Evolutionary conservation across 2,888 invertebrate genomes (phyloP), one percentile per base, ranked within the genome.

Genomic region (Miltochrista miniata): DNA sequence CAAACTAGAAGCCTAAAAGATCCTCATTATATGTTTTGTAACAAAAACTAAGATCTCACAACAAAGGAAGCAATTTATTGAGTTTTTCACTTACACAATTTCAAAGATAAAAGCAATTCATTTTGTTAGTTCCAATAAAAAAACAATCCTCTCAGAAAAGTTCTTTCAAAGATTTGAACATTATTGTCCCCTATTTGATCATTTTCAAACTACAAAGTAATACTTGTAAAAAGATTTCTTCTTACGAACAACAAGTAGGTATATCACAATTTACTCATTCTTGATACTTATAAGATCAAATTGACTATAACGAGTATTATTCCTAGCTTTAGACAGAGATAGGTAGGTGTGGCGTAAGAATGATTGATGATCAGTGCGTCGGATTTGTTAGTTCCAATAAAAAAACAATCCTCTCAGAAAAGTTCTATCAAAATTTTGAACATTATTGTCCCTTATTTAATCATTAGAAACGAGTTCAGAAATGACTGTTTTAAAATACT

Each of bases 351-450:
- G 48, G 59, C 60, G 60, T 51, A 55, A 56, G 61, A 60, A 71
- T 84, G 86, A 88, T 86, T 84, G 84, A 87, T 87, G 82, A 73
- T 65, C 79, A n/a, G n/a, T n/a, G n/a, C n/a, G n/a, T n/a, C n/a
- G n/a, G n/a, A n/a, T 8, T 34, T 12, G 18, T 42, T 14, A 42
- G 42, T 12, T 33, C 24, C 43, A 12, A 29, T 34, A 35, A 43
- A 24, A 4, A 34, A 44, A 44, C 35, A 44, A 13, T 44, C 10
- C 10, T 2, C 8, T 35, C 24, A 10, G 7, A 29, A 35, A 45
- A 36, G 10, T 30, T 30, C n/a, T 45, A 14, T 30, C 14, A 30
- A n/a, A 2, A 8, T 14, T n/a, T 1, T 29, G 14, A 45, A 37
- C 29, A 9, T n/a, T 38, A 48, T 35, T 48, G 10, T 42, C 12